These are phyloP conservation scores for Jaculus jaculus DNA, from an alignment of 2,113 vertebrate genomes.

Conservation along the genomic window DNA sequence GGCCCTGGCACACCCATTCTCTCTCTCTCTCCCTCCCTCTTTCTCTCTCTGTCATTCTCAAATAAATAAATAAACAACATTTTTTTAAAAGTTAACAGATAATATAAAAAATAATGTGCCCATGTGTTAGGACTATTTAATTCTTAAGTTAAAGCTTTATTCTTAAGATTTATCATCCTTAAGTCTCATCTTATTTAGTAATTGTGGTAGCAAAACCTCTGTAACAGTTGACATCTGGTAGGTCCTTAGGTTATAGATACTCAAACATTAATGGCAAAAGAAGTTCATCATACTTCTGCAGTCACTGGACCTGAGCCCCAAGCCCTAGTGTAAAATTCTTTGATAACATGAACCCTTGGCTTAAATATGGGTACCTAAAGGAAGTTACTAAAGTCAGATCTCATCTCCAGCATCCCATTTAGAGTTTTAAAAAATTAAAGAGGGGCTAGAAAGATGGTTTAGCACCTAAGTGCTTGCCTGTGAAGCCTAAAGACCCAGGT, in stretches of 20 bases:
- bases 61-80: no score
- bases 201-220: slow-evolving; percentile 12
- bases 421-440: background rate
- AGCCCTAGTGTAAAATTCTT: background rate
- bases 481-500: no score
- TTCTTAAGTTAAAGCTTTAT: slow-evolving; percentile 13
- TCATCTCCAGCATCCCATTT: background rate
- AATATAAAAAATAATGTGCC: background rate
- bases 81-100: background rate
- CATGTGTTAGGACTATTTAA: background rate
- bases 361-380: background rate
- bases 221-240: background rate
- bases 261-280: background rate
- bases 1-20: no score
- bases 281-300: background rate
- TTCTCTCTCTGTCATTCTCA: no score
- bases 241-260: background rate
- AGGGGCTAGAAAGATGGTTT: no score
- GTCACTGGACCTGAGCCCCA: background rate
- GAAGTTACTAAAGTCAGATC: background rate
- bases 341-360: background rate
- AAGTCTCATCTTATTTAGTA: slow-evolving; percentile 3
- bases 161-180: slow-evolving; percentile 29
- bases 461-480: no score
- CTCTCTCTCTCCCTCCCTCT: no score